Percentiles rank a stretch among this genome's conserved stretches.
Evolutionary conservation across 1,140 invertebrate genomes (phyloP).

Genomic region (Venturia canescens): DNA sequence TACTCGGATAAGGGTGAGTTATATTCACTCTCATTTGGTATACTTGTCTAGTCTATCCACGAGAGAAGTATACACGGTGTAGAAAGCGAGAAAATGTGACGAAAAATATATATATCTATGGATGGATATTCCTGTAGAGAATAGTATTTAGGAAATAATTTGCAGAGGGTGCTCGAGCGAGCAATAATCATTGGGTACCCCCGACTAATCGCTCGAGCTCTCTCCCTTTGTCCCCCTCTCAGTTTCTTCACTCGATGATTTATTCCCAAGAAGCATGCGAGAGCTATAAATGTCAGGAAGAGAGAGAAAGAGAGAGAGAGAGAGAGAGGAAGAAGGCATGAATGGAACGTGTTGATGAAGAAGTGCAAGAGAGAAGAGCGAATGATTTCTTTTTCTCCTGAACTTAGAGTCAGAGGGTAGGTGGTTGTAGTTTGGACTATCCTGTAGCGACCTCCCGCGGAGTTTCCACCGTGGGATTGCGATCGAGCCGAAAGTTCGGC

Average conservation of each 20-base stretch:
- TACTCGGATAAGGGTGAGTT: slow-evolving; percentile 35
- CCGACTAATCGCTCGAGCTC: slow-evolving; percentile 71
- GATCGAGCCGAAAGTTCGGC: slow-evolving; percentile 56
- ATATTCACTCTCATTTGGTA: slow-evolving; percentile 32
- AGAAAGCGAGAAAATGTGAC: neutral
- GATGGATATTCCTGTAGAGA: slow-evolving; percentile 20
- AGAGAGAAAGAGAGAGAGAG: slow-evolving; percentile 55
- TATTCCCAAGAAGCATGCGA: slow-evolving; percentile 63
- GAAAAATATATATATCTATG: neutral
- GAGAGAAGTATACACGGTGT: neutral
- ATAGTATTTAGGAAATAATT: slow-evolving; percentile 72
- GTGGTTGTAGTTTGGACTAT: slow-evolving; percentile 61
- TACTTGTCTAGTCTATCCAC: slow-evolving; percentile 17
- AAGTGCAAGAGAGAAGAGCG: slow-evolving; percentile 10
- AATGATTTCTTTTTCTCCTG: neutral
- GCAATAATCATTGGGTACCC: slow-evolving; percentile 71
- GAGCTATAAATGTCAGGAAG: slow-evolving; percentile 34
- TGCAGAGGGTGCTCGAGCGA: slow-evolving; percentile 58
- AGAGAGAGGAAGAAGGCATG: slow-evolving; percentile 50
- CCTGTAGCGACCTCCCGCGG: slow-evolving; percentile 72
- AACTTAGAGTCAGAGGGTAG: neutral
- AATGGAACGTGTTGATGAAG: slow-evolving; percentile 16
- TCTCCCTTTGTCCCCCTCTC: neutral
- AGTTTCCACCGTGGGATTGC: slow-evolving; percentile 74
- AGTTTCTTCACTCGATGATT: slow-evolving; percentile 70